These are phyloP conservation scores for Platysteira castanea DNA, from an alignment of 2,113 vertebrate genomes.

Conservation along the genomic window DNA sequence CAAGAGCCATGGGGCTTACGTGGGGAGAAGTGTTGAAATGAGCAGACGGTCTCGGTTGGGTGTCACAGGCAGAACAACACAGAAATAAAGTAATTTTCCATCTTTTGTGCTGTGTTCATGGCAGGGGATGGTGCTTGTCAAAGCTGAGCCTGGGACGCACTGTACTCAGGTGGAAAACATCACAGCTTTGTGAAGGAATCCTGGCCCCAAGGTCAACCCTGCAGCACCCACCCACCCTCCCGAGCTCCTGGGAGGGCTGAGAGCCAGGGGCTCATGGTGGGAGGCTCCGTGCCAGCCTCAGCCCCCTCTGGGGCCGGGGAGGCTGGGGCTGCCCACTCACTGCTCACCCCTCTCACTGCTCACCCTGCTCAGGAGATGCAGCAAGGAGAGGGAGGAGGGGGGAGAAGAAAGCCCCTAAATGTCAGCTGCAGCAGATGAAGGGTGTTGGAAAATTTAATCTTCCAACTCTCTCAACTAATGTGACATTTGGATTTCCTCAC, in stretches of 20 bases:
- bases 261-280: accelerated
- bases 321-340: not conserved
- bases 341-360: not conserved
- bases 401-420: constrained; percentile 67
- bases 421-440: constrained; percentile 80
- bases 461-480: constrained; percentile 77
- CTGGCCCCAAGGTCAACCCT: not conserved
- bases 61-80: not conserved
- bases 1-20: not conserved
- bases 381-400: not conserved
- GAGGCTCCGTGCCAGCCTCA: not conserved
- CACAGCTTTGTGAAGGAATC: not conserved
- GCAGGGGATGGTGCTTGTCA: not conserved
- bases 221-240: not conserved
- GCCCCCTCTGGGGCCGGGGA: not conserved
- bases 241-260: not conserved
- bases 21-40: not conserved
- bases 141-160: not conserved
- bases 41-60: not conserved
- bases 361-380: not conserved
- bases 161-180: not conserved
- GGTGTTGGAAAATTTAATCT: constrained; percentile 79
- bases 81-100: not conserved
- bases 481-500: constrained; percentile 81
- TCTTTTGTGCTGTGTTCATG: not conserved